These are phyloP conservation scores for Falco biarmicus DNA, from an alignment of 2,797 vertebrate genomes.

Conservation along the genomic window DNA sequence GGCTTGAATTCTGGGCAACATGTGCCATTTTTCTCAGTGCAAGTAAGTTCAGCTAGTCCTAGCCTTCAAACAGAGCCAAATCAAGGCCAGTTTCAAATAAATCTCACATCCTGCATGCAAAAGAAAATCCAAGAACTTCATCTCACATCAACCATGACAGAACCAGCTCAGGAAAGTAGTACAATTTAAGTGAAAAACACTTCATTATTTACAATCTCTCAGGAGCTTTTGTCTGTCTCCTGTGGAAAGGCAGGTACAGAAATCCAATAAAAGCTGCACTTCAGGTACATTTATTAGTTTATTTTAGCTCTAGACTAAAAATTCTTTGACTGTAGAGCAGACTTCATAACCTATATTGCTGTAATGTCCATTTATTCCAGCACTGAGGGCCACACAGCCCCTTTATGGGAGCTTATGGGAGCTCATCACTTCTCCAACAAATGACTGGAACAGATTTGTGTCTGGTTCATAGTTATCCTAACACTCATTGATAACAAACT, in stretches of 20 bases:
- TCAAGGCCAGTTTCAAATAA: neutral
- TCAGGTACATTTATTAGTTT: neutral
- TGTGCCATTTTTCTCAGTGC: neutral
- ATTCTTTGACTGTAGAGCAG: neutral
- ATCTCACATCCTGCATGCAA: neutral
- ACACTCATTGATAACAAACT: neutral
- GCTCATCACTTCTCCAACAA: neutral
- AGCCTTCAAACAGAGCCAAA: neutral
- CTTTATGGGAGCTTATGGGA: neutral
- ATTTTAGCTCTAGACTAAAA: neutral
- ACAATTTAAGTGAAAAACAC: neutral
- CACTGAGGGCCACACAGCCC: neutral
- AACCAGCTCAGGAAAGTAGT: neutral
- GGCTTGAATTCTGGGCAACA: neutral
- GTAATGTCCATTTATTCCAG: neutral
- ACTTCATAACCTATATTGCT: neutral
- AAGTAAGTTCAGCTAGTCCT: accelerated
- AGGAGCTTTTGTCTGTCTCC: neutral
- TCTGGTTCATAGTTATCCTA: neutral
- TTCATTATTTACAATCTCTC: neutral
- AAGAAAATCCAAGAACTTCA: neutral
- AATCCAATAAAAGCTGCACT: neutral
- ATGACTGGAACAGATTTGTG: neutral
- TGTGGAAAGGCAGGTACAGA: neutral
- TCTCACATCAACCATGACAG: neutral